A percentile compares a stretch with the other conserved stretches of the same genome.
These are phyloP conservation scores for Euschistus heros DNA, from an alignment of 1,140 invertebrate species.

Conservation along the genomic window DNA sequence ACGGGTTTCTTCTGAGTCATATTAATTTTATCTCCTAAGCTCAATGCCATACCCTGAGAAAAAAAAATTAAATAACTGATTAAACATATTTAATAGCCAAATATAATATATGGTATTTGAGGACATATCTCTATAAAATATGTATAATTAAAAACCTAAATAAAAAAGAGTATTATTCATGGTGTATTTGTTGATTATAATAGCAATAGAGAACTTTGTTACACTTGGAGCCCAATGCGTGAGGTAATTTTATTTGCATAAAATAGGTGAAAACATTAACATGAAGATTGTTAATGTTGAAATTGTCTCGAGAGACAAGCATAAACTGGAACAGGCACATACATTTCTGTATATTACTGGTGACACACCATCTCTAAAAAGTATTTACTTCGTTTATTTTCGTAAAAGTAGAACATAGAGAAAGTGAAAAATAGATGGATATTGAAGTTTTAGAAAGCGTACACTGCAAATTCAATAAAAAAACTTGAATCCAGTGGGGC, in stretches of 20 bases:
- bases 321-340: not conserved
- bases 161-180: not conserved
- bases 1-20: conserved; percentile 66
- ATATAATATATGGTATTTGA: too few relatives aligned
- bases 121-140: too few relatives aligned
- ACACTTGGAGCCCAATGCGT: too few relatives aligned
- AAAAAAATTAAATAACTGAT: conserved; percentile 15
- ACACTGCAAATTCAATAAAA: too few relatives aligned
- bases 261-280: not conserved
- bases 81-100: conserved; percentile 17
- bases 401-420: too few relatives aligned
- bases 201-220: not conserved
- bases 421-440: too few relatives aligned
- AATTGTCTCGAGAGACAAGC: not conserved
- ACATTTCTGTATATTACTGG: not conserved
- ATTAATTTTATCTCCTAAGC: conserved; percentile 93
- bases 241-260: not conserved
- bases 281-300: not conserved
- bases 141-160: too few relatives aligned
- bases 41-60: conserved; percentile 85
- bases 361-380: not conserved
- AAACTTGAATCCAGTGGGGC: too few relatives aligned
- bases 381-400: too few relatives aligned
- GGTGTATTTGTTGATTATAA: not conserved
- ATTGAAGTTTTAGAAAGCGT: too few relatives aligned